Evolutionary conservation across 2,797 vertebrate species (phyloP).

Genomic region (Sylvia borin): DNA sequence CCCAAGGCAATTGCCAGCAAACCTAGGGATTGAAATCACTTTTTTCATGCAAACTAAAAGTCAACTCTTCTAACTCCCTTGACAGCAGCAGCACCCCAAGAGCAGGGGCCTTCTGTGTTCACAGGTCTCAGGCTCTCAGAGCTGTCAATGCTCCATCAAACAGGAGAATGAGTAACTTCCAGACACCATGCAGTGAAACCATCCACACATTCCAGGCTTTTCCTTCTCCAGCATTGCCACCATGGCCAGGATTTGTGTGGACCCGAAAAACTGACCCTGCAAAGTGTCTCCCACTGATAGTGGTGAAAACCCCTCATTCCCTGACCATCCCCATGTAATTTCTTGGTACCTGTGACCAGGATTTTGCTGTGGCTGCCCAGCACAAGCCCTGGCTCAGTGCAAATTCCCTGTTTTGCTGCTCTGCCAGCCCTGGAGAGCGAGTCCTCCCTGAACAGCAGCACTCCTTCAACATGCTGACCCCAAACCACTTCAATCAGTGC

Average conservation of each 20-base stretch:
- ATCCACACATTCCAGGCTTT: neutral
- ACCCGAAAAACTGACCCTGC: neutral
- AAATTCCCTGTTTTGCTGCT: neutral
- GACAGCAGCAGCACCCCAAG: neutral
- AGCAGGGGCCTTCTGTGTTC: neutral
- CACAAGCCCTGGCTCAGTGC: fast-evolving
- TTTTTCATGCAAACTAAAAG: neutral
- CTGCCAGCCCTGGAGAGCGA: neutral
- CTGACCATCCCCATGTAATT: fast-evolving
- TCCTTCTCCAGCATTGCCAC: neutral
- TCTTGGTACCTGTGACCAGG: fast-evolving
- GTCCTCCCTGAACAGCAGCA: neutral
- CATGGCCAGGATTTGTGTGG: fast-evolving
- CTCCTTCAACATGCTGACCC: neutral
- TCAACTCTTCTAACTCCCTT: neutral
- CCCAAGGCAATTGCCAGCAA: neutral
- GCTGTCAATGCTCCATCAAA: neutral
- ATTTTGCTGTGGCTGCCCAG: neutral
- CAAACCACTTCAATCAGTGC: neutral
- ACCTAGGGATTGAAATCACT: neutral
- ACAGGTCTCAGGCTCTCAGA: neutral
- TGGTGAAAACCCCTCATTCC: neutral
- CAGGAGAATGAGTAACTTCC: neutral
- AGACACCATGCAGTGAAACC: neutral
- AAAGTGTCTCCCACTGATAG: too few species aligned